Evolutionary conservation across 2,888 invertebrate species (phyloP).

Genomic region (Reticulitermes lucifugus): DNA sequence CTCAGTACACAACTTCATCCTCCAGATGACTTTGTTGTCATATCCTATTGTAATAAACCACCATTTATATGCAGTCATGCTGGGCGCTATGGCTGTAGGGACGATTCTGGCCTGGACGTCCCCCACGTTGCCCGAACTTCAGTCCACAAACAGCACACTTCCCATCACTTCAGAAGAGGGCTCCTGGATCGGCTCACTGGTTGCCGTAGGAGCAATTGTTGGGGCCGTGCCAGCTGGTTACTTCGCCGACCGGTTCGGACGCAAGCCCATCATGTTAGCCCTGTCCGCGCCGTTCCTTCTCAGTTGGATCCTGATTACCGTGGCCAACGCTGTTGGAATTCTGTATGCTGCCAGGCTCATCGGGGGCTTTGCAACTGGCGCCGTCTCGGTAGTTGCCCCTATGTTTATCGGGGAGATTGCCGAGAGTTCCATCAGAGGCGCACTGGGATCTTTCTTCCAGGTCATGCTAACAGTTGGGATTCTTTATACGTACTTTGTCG

Average conservation of each 20-base stretch:
- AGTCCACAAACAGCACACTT: constrained; percentile 59
- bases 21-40: not conserved
- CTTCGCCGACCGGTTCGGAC: constrained; percentile 44
- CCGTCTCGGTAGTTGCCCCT: constrained; percentile 74
- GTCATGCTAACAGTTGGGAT: constrained; percentile 88
- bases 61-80: constrained; percentile 69
- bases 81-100: constrained; percentile 84
- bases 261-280: constrained; percentile 63
- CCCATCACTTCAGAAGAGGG: constrained; percentile 64
- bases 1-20: not conserved
- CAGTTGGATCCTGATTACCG: constrained; percentile 70
- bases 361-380: constrained; percentile 73
- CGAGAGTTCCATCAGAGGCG: constrained; percentile 70
- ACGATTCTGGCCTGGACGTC: constrained; percentile 83
- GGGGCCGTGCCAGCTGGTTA: constrained; percentile 47
- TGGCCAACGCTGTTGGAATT: constrained; percentile 65
- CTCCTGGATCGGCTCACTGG: constrained; percentile 74
- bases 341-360: constrained; percentile 68
- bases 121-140: constrained; percentile 71
- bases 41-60: not conserved
- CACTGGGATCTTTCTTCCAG: constrained; percentile 76
- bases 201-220: constrained; percentile 50
- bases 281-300: constrained; percentile 68
- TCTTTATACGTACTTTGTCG: constrained; percentile 73
- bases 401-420: constrained; percentile 76